Evolutionary conservation across 2,797 vertebrate species (phyloP).

Genomic region (Anniella stebbinsi): DNA sequence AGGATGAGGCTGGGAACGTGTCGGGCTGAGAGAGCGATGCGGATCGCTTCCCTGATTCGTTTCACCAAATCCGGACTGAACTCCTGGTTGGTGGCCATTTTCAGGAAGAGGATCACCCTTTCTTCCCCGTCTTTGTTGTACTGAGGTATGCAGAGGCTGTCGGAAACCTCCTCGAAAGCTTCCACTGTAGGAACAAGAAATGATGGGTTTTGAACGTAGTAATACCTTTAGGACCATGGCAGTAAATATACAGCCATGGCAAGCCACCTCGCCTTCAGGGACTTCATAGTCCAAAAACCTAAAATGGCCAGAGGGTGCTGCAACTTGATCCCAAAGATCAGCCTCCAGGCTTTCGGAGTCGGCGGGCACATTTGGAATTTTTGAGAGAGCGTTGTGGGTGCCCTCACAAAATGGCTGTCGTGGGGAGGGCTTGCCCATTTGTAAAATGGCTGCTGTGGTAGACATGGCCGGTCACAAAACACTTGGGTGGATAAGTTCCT

Average conservation of each 20-base stretch:
- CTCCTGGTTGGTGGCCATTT: conserved; percentile 85
- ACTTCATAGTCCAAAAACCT: not conserved
- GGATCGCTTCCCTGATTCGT: conserved; percentile 86
- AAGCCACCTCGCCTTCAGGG: not conserved
- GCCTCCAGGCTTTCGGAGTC: too few species aligned
- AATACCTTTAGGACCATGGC: rapidly evolving
- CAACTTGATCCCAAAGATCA: not conserved
- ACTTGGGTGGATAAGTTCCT: too few species aligned
- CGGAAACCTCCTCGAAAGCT: conserved; percentile 93
- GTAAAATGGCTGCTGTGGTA: too few species aligned
- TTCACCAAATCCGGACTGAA: conserved; percentile 84
- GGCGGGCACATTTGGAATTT: too few species aligned
- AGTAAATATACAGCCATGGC: not conserved
- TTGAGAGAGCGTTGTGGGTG: too few species aligned
- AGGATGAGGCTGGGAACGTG: conserved; percentile 93
- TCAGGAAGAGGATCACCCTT: conserved; percentile 93
- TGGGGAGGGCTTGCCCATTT: too few species aligned
- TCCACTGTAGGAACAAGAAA: conserved; percentile 84
- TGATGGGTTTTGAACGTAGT: not conserved
- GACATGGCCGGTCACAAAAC: too few species aligned
- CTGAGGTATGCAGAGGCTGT: conserved; percentile 96
- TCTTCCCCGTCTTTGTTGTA: conserved; percentile 92
- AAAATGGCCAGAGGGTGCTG: too few species aligned
- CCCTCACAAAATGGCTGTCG: too few species aligned
- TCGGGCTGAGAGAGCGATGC: conserved; percentile 88